A percentile compares a stretch with the other conserved stretches of the same genome.
phyloP scores from a whole-genome alignment of 1,140 invertebrate genomes.

The Pseudomyrmex flavicornis region DNA sequence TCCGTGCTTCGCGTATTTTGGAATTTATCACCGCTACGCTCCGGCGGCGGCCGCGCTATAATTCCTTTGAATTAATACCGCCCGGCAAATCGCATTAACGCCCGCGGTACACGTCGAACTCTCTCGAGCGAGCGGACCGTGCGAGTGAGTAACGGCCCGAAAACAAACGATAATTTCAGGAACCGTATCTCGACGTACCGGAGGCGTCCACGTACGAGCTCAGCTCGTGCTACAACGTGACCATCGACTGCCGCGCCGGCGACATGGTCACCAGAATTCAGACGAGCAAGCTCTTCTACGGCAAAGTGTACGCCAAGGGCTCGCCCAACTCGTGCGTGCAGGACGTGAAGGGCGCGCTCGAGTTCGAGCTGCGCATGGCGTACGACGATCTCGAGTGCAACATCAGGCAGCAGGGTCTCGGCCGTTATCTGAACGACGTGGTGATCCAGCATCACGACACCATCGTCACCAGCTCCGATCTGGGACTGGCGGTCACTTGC shows the following conservation, averaged over 20 bases:
- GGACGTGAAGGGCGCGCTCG: constrained; percentile 93
- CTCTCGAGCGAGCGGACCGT: too few species aligned
- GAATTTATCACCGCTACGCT: constrained; percentile 30
- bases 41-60: neutral
- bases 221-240: constrained; percentile 97
- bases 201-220: constrained; percentile 96
- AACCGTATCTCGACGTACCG: constrained; percentile 95
- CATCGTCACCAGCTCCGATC: constrained; percentile 96
- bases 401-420: constrained; percentile 93
- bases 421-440: constrained; percentile 94
- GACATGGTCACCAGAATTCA: constrained; percentile 97
- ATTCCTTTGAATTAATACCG: constrained; percentile 52
- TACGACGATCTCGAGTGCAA: constrained; percentile 96
- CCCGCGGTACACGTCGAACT: constrained; percentile 15
- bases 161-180: constrained; percentile 84
- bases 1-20: constrained; percentile 18
- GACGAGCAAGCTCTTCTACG: constrained; percentile 96
- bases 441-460: constrained; percentile 98
- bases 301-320: constrained; percentile 97
- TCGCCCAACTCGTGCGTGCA: constrained; percentile 96
- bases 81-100: constrained; percentile 42
- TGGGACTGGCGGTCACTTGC: constrained; percentile 96
- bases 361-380: constrained; percentile 95
- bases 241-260: constrained; percentile 95
- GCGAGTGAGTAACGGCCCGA: constrained; percentile 30